Evolutionary conservation across 2,797 vertebrate genomes (phyloP), one percentile per base, ranked within the genome.

Genomic region (Rhincodon typus): DNA sequence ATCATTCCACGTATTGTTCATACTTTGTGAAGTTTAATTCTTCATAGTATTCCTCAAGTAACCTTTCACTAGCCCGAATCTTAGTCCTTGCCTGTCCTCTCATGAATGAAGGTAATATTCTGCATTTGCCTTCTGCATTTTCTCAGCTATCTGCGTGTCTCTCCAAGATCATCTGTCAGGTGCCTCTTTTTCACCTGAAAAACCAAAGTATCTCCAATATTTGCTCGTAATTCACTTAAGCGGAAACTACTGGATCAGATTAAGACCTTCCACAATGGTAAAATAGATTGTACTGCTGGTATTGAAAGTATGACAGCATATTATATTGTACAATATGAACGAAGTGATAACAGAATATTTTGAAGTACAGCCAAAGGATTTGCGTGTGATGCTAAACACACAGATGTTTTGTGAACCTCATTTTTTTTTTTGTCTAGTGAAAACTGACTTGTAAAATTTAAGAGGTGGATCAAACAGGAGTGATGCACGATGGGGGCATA

Each of bases 271-370:
- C 12, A n/a, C 57, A 66, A 67, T 42, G 53, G 57, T 66, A 38
- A 91, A 62, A n/a, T 69, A 69, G n/a, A 67, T 67, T 42, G 62
- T 42, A 69, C n/a, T 93, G 62, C 62, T 69, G 66, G 90, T 67
- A 93, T 42, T 93, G 90, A 69, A 93, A 66, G 53, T 15, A 90
- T 21, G 57, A 19, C 87, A 62, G 30, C 13, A 42, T 93, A 69
- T 67, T 21, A 38, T 91, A 34, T n/a, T 66, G 17, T 69, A 25
- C 90, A 93, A 67, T 38, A 69, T 13, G n/a, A 25, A 38, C 90
- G 42, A 93, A 93, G 90, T 93, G 90, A 93, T 93, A 93, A 93
- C 90, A 93, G 34, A 67, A 19, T n/a, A 93, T 93, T 69, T 93
- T 93, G 62, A 93, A 67, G 62, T 67, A 25, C 30, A 69, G 90